A percentile compares a stretch with the other conserved stretches of the same genome.
These are phyloP conservation scores for Bradysia coprophila DNA, from an alignment of 1,140 invertebrate species.

Conservation along the genomic window DNA sequence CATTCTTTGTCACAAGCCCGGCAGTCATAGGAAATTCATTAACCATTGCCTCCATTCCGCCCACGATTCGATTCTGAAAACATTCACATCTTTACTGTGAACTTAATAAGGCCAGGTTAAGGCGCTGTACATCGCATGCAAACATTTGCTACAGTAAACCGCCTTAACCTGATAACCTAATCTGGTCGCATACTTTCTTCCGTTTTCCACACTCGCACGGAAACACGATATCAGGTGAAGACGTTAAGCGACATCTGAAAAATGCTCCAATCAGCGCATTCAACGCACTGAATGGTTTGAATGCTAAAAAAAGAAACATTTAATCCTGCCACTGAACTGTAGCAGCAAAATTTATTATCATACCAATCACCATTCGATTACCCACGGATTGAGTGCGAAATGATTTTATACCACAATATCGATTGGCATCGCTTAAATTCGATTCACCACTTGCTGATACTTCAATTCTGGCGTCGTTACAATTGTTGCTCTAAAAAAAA, in stretches of 20 bases:
- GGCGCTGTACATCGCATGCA: too few relatives aligned
- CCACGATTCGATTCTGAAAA: constrained; percentile 10
- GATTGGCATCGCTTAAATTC: neutral
- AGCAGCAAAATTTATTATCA: neutral
- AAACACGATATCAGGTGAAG: neutral
- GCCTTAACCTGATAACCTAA: neutral
- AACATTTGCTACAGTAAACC: too few relatives aligned
- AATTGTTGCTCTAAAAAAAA: neutral
- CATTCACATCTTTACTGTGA: neutral
- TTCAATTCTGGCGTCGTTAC: neutral
- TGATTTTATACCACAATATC: neutral
- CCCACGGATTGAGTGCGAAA: neutral
- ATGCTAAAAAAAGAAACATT: neutral
- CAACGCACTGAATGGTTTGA: neutral
- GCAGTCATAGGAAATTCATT: constrained; percentile 18
- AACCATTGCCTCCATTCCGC: constrained; percentile 9
- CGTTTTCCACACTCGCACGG: neutral
- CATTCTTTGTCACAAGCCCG: constrained; percentile 9
- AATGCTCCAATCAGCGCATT: neutral
- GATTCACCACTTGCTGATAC: neutral
- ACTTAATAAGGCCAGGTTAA: neutral
- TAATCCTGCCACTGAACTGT: neutral
- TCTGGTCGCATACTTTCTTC: neutral
- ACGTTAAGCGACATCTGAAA: neutral
- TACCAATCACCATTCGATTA: neutral